phyloP scores from a whole-genome alignment of 2,113 vertebrate species.

The Riparia riparia region DNA sequence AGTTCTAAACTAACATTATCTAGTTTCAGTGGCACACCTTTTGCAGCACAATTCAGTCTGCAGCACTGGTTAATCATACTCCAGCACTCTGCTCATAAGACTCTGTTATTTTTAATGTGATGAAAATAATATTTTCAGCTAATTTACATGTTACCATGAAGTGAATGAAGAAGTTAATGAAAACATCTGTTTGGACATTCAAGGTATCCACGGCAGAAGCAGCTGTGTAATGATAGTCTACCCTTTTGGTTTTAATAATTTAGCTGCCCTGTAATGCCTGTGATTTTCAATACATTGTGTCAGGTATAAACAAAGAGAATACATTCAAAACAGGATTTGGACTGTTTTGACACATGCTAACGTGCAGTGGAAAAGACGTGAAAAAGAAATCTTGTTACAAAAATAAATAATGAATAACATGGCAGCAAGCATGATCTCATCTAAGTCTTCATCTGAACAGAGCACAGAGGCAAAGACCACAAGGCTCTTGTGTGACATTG shows the following conservation, averaged over 20 bases:
- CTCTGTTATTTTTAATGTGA: not conserved
- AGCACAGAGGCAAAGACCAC: slow-evolving; percentile 42
- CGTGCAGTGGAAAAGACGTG: not conserved
- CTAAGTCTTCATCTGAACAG: slow-evolving; percentile 41
- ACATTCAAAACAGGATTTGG: slow-evolving; percentile 9
- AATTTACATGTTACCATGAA: not conserved
- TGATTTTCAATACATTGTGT: not conserved
- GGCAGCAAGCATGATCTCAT: slow-evolving; percentile 47
- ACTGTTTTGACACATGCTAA: slow-evolving; percentile 24
- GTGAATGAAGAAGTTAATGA: not conserved
- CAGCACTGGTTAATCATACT: not conserved
- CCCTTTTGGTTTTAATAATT: not conserved
- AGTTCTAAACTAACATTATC: not conserved
- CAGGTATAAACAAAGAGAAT: not conserved
- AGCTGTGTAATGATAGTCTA: not conserved
- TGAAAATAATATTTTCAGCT: not conserved
- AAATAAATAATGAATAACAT: slow-evolving; percentile 50
- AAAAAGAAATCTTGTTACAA: slow-evolving; percentile 29
- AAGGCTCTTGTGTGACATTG: slow-evolving; percentile 53
- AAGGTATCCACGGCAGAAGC: not conserved
- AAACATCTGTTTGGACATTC: not conserved
- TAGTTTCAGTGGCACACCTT: not conserved
- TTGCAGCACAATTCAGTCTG: not conserved
- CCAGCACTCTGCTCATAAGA: not conserved
- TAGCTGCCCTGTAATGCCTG: not conserved